Evolutionary conservation across 1,140 invertebrate genomes (phyloP), one percentile per base, ranked within the genome.

Genomic region (Cheumatopsyche charites): DNA sequence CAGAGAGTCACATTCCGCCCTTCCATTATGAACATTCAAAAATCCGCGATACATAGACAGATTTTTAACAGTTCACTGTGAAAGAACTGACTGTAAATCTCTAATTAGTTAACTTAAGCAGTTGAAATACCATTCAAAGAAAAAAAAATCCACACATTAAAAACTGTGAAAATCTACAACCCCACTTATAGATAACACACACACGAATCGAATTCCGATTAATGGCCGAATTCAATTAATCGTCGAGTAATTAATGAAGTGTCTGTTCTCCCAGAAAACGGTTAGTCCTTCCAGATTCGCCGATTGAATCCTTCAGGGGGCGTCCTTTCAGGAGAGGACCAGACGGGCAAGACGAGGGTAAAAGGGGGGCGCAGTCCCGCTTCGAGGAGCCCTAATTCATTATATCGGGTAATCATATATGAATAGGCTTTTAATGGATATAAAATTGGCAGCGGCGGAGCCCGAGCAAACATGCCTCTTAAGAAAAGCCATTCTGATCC

Each of bases 341-440:
- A 36, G 29, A 3, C 3, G 29, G 29, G 29, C 29, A 36, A 36
- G 29, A 36, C 29, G 29, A 36, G 29, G 29, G 29, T 36, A 63
- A 63, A n/a, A n/a, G n/a, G n/a, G 15, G 19, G 21, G 2, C 36
- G 62, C 26, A 47, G 47, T 25, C 36, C 19, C 13, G 66, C 66
- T n/a, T n/a, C 49, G 66, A 68, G 66, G 47, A 55, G 70, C 70
- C 55, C 70, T 73, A 76, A 76, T 76, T 76, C 75, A 84, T 85
- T 85, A 83, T 84, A 83, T 84, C 82, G 83, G 82, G 82, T 82
- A 83, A 85, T 85, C 83, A 83, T 82, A 83, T 81, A 85, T 82
- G 82, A 83, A 85, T 84, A 78, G 79, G 81, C 81, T 80, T 83
- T 85, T 85, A 83, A 85, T 83, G 82, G 83, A 82, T 82, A 79